Conservation (phyloP, 2,113 vertebrate genomes). For the Sander lucioperca region DNA sequence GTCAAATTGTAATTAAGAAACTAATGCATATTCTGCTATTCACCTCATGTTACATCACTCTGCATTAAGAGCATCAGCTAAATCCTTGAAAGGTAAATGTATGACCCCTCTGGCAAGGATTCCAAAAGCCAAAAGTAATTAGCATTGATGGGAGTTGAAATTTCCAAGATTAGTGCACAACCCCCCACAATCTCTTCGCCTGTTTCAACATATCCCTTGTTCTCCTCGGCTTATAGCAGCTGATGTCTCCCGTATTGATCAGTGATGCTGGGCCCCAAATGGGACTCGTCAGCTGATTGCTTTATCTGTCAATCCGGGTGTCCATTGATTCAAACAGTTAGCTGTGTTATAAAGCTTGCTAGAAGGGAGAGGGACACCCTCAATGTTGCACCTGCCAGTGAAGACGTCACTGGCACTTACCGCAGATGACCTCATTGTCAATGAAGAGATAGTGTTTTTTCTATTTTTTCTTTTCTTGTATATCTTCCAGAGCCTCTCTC, state of each 20-base stretch:
- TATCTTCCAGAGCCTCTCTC: not conserved
- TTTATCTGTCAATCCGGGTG: constrained; percentile 72
- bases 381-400: constrained; percentile 50
- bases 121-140: constrained; percentile 71
- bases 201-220: constrained; percentile 41
- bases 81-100: constrained; percentile 43
- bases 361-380: constrained; percentile 21
- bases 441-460: not conserved
- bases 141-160: constrained; percentile 68
- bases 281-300: constrained; percentile 75
- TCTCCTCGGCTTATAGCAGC: constrained; percentile 57
- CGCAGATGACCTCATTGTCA: not conserved
- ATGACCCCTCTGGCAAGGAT: constrained; percentile 51
- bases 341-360: constrained; percentile 59
- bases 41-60: constrained; percentile 30
- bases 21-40: constrained; percentile 5
- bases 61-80: constrained; percentile 32
- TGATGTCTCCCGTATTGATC: constrained; percentile 79
- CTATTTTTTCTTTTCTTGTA: not conserved
- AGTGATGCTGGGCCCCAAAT: constrained; percentile 51
- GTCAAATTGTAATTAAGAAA: not conserved
- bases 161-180: constrained; percentile 45
- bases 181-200: constrained; percentile 21
- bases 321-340: constrained; percentile 75
- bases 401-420: constrained; percentile 44